phyloP scores from a whole-genome alignment of 2,113 vertebrate species.

The Pomatostomus ruficeps region DNA sequence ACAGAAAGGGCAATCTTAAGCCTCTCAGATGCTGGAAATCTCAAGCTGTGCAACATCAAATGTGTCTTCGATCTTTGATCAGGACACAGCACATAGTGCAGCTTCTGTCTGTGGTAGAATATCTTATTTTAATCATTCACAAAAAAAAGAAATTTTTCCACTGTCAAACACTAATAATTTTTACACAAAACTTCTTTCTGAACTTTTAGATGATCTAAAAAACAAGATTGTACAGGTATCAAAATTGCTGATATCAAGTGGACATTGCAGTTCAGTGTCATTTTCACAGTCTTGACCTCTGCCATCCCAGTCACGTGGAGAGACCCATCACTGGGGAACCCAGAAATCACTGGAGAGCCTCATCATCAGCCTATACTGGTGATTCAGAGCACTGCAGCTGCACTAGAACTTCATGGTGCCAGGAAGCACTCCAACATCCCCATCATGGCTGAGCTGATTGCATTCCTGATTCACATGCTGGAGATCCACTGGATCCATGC shows the following conservation, averaged over 20 bases:
- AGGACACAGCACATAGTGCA: neutral
- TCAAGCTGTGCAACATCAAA: neutral
- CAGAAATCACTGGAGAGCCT: neutral
- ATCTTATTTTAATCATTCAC: neutral
- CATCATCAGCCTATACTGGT: neutral
- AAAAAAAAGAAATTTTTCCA: neutral
- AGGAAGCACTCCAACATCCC: neutral
- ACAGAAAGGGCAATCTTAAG: neutral
- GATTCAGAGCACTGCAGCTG: neutral
- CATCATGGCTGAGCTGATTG: neutral
- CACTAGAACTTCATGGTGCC: neutral
- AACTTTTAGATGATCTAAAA: neutral
- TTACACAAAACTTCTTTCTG: neutral
- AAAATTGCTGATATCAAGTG: neutral
- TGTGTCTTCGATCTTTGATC: neutral
- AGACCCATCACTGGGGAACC: no score
- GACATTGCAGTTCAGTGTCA: neutral
- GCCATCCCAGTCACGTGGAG: no score
- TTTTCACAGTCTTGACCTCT: neutral
- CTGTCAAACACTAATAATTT: neutral
- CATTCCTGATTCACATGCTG: neutral
- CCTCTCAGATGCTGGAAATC: neutral
- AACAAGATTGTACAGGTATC: rapidly evolving
- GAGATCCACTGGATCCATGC: neutral
- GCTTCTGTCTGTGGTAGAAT: neutral